phyloP scores from a whole-genome alignment of 2,888 invertebrate species.

The Phyto melanocephala region DNA sequence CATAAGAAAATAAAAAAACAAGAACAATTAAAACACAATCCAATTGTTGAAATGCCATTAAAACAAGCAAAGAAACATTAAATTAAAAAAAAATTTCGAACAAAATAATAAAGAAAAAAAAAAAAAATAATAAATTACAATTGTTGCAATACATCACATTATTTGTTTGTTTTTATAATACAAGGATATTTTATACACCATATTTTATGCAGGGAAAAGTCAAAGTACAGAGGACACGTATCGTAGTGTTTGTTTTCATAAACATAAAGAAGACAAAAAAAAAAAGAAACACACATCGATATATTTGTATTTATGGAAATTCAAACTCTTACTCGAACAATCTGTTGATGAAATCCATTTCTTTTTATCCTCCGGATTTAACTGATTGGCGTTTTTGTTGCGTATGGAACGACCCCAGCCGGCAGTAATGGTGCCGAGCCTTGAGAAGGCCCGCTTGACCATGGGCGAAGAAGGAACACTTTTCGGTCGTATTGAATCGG shows the following conservation, averaged over 20 bases:
- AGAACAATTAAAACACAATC: constrained; percentile 10
- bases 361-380: constrained; percentile 92
- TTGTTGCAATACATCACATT: constrained; percentile 51
- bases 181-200: constrained; percentile 55
- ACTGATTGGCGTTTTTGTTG: constrained; percentile 89
- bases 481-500: constrained; percentile 91
- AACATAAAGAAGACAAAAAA: constrained; percentile 63
- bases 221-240: constrained; percentile 60
- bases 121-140: constrained; percentile 11
- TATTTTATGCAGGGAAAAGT: constrained; percentile 65
- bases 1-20: constrained; percentile 4
- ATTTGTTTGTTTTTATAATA: constrained; percentile 21
- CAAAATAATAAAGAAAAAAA: neutral
- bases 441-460: constrained; percentile 95
- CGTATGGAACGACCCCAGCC: constrained; percentile 94
- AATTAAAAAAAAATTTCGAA: constrained; percentile 2
- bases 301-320: constrained; percentile 73
- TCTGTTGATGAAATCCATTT: constrained; percentile 95
- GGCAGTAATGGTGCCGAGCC: constrained; percentile 92
- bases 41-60: constrained; percentile 41
- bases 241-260: constrained; percentile 51
- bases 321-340: constrained; percentile 88
- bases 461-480: constrained; percentile 96
- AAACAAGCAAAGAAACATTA: constrained; percentile 37
- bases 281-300: constrained; percentile 74